phyloP scores from a whole-genome alignment of 2,888 invertebrate species.

The Meandrusa payeni region DNA sequence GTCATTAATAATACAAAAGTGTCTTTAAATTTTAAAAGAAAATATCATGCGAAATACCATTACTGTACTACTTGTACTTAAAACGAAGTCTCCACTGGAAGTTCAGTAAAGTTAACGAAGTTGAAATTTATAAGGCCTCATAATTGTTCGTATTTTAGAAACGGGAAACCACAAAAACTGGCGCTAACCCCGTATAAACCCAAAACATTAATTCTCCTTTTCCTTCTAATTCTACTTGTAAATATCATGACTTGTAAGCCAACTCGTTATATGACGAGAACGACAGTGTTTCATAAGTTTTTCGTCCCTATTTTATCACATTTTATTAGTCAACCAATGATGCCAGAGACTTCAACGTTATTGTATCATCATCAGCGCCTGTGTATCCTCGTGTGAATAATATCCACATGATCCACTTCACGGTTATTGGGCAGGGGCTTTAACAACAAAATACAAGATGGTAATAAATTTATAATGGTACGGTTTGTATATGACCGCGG shows the following conservation, averaged over 20 bases:
- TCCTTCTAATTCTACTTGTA: slow-evolving; percentile 13
- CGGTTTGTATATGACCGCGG: too few species aligned
- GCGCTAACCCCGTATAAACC: slow-evolving; percentile 8
- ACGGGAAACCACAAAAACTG: slow-evolving; percentile 10
- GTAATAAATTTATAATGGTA: too few species aligned
- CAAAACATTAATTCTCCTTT: slow-evolving; percentile 5
- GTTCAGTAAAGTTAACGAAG: slow-evolving; percentile 3
- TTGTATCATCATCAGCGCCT: too few species aligned
- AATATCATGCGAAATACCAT: neutral
- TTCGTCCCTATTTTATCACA: neutral
- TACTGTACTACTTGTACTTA: too few species aligned
- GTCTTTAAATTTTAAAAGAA: neutral
- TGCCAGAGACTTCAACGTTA: too few species aligned
- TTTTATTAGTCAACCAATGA: too few species aligned
- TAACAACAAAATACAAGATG: too few species aligned
- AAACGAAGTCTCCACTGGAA: neutral
- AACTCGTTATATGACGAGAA: neutral
- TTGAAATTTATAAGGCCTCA: slow-evolving; percentile 5
- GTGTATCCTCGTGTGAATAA: too few species aligned
- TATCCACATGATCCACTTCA: too few species aligned
- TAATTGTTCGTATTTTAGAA: slow-evolving; percentile 11
- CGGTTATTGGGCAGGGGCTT: too few species aligned
- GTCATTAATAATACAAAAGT: too few species aligned
- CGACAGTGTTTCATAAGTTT: neutral
- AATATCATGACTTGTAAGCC: slow-evolving; percentile 1